These are phyloP conservation scores for Pseudochromis fuscus DNA, from an alignment of 2,797 vertebrate genomes.

Conservation along the genomic window DNA sequence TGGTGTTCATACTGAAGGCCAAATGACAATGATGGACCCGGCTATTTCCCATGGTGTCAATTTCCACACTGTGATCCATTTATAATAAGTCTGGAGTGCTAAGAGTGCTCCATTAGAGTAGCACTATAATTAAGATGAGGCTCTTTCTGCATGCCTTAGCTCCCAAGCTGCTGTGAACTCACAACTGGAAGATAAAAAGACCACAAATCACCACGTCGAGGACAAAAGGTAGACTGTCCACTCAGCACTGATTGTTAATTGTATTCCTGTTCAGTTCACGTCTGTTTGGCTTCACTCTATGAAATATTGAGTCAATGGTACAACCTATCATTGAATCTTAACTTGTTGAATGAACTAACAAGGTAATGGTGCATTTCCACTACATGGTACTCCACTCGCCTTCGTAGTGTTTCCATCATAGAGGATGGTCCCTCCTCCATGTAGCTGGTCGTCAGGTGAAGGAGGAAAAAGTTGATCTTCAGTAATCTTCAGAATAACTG, in stretches of 20 bases:
- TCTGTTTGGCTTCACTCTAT: too few relatives aligned
- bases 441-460: too few relatives aligned
- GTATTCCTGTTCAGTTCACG: background rate
- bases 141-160: slow-evolving; percentile 24
- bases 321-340: background rate
- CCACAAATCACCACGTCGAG: background rate
- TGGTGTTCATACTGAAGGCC: slow-evolving; percentile 15
- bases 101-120: slow-evolving; percentile 13
- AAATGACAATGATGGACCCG: slow-evolving; percentile 28
- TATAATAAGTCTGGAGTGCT: slow-evolving; percentile 48
- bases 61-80: slow-evolving; percentile 51
- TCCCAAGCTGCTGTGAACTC: slow-evolving; percentile 3
- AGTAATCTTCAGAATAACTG: too few relatives aligned
- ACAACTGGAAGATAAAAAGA: slow-evolving; percentile 13
- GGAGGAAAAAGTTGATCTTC: too few relatives aligned
- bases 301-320: too few relatives aligned
- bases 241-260: background rate
- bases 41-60: slow-evolving; percentile 56
- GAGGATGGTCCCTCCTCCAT: too few relatives aligned
- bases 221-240: background rate
- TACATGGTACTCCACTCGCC: too few relatives aligned
- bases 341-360: too few relatives aligned
- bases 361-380: too few relatives aligned
- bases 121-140: slow-evolving; percentile 42
- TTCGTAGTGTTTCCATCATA: too few relatives aligned